Conservation (phyloP, 2,113 vertebrate species). For the Odontesthes bonariensis region DNA sequence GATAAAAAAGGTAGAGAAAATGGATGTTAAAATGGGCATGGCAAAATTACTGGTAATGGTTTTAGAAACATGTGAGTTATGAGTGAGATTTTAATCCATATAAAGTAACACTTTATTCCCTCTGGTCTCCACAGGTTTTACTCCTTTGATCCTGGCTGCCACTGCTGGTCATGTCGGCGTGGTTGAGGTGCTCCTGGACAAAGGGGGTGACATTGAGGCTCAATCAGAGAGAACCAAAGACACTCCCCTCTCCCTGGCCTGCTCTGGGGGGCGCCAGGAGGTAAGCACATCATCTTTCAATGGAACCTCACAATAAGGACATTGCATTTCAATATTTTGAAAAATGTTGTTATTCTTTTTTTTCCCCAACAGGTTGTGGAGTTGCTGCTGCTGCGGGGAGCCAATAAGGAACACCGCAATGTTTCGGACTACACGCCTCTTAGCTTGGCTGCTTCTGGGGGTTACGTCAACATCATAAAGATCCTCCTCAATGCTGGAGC, state of each 20-base stretch:
- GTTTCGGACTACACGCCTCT: conserved; percentile 98
- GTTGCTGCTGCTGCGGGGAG: conserved; percentile 94
- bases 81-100: not conserved
- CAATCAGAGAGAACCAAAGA: conserved; percentile 99
- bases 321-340: not conserved
- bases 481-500: conserved; percentile 98
- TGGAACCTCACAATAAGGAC: not conserved
- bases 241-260: conserved; percentile 96
- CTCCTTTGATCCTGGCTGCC: conserved; percentile 96
- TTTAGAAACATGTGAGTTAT: no score
- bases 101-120: not conserved
- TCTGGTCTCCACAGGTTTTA: conserved; percentile 87
- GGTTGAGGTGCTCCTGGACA: conserved; percentile 97
- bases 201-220: conserved; percentile 98
- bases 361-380: conserved; percentile 90
- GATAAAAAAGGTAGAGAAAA: conserved; percentile 93
- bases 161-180: conserved; percentile 98
- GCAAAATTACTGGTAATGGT: not conserved
- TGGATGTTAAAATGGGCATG: not conserved
- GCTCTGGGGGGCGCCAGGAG: conserved; percentile 97
- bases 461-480: conserved; percentile 99
- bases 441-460: conserved; percentile 97
- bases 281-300: conserved; percentile 69
- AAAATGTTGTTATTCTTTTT: rapidly evolving
- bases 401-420: conserved; percentile 98